A percentile compares a stretch with the other conserved stretches of the same genome.
Conservation (phyloP, 2,113 vertebrate species). For the Chamaea fasciata region DNA sequence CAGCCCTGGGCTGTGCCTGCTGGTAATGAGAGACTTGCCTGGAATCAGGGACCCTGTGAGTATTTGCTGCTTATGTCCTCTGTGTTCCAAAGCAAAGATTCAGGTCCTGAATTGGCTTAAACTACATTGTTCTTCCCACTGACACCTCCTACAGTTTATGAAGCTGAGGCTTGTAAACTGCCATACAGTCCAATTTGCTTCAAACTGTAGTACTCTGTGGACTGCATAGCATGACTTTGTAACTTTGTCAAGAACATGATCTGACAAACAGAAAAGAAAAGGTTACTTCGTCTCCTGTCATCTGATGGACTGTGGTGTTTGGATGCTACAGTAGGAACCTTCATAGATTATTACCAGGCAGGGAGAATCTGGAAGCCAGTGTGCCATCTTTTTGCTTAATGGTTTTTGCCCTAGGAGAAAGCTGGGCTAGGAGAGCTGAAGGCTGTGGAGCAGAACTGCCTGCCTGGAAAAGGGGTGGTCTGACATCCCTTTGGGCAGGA, state of each 20-base stretch:
- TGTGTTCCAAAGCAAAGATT: neutral
- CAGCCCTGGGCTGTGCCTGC: neutral
- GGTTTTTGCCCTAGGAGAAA: neutral
- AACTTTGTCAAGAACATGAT: neutral
- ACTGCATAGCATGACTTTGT: neutral
- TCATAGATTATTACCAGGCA: neutral
- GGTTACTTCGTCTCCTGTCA: neutral
- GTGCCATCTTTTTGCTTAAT: neutral
- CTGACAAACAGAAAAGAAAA: neutral
- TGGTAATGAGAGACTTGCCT: fast-evolving
- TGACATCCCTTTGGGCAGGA: neutral
- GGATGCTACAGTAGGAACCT: neutral
- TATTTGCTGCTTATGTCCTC: neutral
- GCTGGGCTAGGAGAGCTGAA: neutral
- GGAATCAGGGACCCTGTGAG: neutral
- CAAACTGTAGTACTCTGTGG: neutral
- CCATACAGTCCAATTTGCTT: neutral
- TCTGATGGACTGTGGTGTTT: neutral
- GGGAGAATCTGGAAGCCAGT: neutral
- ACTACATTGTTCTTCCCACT: neutral
- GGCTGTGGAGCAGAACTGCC: neutral
- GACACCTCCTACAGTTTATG: neutral
- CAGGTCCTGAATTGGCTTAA: neutral
- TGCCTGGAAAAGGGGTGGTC: neutral
- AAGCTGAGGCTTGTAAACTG: neutral